Base-by-base conservation (phyloP, 2,888 invertebrate genomes). In the Coelogynopora nodosa region DNA sequence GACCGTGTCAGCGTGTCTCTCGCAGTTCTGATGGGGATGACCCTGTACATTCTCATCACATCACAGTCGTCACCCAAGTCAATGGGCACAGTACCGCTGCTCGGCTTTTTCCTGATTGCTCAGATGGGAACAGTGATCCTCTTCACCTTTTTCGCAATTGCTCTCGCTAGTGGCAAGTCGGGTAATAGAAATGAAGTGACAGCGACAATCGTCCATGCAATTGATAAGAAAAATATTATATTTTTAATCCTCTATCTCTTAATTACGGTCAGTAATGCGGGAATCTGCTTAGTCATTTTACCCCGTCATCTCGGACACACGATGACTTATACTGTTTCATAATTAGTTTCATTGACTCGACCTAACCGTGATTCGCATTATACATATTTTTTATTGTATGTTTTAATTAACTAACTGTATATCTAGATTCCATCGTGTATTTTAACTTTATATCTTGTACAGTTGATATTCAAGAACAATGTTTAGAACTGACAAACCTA, bases 61-160 rank as follows among this genome's bases (percentile, higher is more conserved):
- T 74, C 74, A 5, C 74, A 74, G 27, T 74, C 74, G 10, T 74
- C 74, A 23, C 74, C 74, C 23, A 74, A 74, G 74, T 74, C 74
- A 5, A 74, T 74, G 74, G 74, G 5, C 2, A 23, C 74, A 74
- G 74, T 74, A 5, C 27, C 74, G 5, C 74, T 74, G 5, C 74
- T 74, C 23, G 74, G 74, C 74, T 74, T 74, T 26, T 74, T 74
- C 23, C 74, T 74, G 2, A 74, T 74, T 2, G 5, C 10, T 13
- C 74, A 74, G 27, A 74, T 74, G 74, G 74, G 74, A 2, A 74
- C 74, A 74, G 74, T 74, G 74, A 74, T 74, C 23, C 2, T 74
- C 23, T 74, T 74, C 27, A 74, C 74, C 27, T 74, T 74, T 26
- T 5, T 74, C 23, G 23, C 74, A 13, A 74, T 74, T 23, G 2